phyloP scores from a whole-genome alignment of 2,113 vertebrate genomes.

The Dasypus novemcinctus region DNA sequence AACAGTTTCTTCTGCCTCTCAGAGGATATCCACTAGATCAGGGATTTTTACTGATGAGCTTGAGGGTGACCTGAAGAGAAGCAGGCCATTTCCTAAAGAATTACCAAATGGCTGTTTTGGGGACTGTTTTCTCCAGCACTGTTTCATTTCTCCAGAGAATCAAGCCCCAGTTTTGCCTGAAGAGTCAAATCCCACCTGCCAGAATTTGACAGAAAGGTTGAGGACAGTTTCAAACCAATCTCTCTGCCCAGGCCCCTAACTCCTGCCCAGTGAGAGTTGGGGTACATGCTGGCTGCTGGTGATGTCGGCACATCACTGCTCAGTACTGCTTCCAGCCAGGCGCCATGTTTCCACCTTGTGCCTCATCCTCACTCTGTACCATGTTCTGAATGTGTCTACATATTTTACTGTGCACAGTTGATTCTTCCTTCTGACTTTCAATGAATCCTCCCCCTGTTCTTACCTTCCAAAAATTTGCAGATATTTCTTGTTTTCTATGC shows the following conservation, averaged over 20 bases:
- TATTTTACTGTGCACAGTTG: background rate
- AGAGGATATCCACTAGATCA: background rate
- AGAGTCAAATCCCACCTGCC: background rate
- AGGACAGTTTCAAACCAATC: background rate
- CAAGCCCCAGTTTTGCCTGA: background rate
- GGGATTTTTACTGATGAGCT: background rate
- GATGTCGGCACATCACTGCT: fast-evolving
- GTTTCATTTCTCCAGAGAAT: background rate
- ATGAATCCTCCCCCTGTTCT: background rate
- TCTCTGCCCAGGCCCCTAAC: background rate
- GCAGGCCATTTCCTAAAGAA: background rate
- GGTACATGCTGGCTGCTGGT: background rate
- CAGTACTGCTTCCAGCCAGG: background rate
- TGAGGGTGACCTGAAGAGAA: background rate
- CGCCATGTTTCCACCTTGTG: background rate
- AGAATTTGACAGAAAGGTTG: background rate
- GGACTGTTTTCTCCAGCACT: background rate
- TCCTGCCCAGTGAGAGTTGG: background rate
- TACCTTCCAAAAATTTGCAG: background rate
- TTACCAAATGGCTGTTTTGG: background rate
- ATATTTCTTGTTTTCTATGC: background rate
- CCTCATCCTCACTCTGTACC: background rate
- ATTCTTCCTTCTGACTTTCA: background rate
- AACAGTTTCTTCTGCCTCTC: background rate
- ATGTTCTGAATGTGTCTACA: background rate